These are phyloP conservation scores for Chymomyza caudatula DNA, from an alignment of 2,888 invertebrate species.

Conservation along the genomic window DNA sequence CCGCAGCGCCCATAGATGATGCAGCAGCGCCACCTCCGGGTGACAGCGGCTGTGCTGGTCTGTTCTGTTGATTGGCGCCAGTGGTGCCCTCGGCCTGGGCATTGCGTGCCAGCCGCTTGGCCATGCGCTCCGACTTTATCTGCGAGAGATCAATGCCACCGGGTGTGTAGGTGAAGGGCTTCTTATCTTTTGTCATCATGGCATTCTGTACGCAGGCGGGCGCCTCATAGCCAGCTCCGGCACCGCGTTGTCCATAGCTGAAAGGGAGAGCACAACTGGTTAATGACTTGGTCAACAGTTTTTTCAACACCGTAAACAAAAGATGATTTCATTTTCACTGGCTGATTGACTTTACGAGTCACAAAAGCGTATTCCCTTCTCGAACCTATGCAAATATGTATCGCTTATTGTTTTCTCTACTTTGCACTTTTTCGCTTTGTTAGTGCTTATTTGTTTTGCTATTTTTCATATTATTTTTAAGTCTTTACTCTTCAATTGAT, in stretches of 20 bases:
- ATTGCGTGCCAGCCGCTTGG: slow-evolving; percentile 84
- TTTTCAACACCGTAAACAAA: slow-evolving; percentile 18
- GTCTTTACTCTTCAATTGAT: slow-evolving; percentile 54
- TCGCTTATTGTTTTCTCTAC: slow-evolving; percentile 12
- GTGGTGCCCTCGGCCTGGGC: slow-evolving; percentile 85
- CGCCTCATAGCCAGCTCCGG: slow-evolving; percentile 81
- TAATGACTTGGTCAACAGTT: background rate
- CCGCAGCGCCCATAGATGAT: slow-evolving; percentile 79
- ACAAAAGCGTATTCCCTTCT: background rate
- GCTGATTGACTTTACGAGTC: background rate
- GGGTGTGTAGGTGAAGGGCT: slow-evolving; percentile 97
- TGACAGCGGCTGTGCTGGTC: slow-evolving; percentile 76
- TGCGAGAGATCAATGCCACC: slow-evolving; percentile 94
- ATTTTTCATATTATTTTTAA: slow-evolving; percentile 50
- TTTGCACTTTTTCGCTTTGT: slow-evolving; percentile 22
- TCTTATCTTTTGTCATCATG: slow-evolving; percentile 97
- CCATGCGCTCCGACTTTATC: slow-evolving; percentile 93
- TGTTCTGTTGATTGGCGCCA: slow-evolving; percentile 80
- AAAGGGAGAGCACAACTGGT: slow-evolving; percentile 15
- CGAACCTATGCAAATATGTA: slow-evolving; percentile 41
- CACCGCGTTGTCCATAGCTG: slow-evolving; percentile 77
- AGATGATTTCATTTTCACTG: slow-evolving; percentile 36
- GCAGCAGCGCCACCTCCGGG: slow-evolving; percentile 80
- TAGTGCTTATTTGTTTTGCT: slow-evolving; percentile 10
- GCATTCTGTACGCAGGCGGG: slow-evolving; percentile 95